These are phyloP conservation scores for Steatornis caripensis DNA, from an alignment of 2,113 vertebrate genomes.

Conservation along the genomic window DNA sequence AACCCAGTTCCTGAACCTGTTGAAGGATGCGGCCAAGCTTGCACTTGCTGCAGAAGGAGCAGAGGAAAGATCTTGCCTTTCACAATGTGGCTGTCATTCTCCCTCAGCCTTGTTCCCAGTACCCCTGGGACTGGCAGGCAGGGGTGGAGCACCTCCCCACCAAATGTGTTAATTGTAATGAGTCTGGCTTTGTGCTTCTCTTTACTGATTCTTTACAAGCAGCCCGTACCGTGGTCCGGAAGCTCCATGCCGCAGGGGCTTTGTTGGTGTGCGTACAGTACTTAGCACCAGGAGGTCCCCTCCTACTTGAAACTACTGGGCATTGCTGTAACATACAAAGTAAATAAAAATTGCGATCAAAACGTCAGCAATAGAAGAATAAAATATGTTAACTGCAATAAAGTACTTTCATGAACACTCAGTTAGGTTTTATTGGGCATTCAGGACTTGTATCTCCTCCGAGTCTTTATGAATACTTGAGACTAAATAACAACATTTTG, in stretches of 20 bases:
- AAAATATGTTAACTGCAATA: not conserved
- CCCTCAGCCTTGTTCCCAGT: not conserved
- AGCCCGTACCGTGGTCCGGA: accelerated
- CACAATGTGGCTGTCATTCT: accelerated
- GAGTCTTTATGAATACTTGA: not conserved
- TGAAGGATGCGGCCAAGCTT: not conserved
- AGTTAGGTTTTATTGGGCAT: not conserved
- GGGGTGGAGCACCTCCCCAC: not conserved
- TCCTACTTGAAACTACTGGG: not conserved
- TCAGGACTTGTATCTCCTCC: not conserved
- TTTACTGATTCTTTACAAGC: not conserved
- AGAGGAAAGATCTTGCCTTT: not conserved
- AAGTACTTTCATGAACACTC: not conserved
- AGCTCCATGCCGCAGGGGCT: not conserved
- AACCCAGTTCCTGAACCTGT: not conserved
- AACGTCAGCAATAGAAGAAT: not conserved
- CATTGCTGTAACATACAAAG: not conserved
- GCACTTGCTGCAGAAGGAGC: not conserved
- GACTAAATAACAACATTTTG: not conserved
- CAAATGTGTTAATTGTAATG: accelerated
- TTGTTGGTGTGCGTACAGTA: accelerated
- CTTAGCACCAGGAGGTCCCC: not conserved
- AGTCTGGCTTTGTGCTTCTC: not conserved
- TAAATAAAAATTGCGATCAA: not conserved
- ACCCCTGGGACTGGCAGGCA: not conserved